phyloP scores from a whole-genome alignment of 2,797 vertebrate genomes.

The Sebastes taczanowskii region DNA sequence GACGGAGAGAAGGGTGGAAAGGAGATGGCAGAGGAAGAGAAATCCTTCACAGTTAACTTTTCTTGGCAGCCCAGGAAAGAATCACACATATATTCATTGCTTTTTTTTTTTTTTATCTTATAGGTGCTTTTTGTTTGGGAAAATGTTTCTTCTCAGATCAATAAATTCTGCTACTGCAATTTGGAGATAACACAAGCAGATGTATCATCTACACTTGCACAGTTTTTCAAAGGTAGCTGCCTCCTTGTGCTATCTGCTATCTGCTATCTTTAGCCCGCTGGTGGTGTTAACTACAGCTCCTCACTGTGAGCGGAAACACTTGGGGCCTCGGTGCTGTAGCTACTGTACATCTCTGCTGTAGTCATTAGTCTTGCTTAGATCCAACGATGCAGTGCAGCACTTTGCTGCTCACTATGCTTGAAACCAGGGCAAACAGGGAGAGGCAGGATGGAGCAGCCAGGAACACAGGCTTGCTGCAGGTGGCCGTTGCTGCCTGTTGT shows the following conservation, averaged over 20 bases:
- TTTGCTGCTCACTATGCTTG: slow-evolving; percentile 46
- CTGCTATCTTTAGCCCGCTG: slow-evolving; percentile 51
- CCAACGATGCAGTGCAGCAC: slow-evolving; percentile 58
- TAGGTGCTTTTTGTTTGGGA: neutral
- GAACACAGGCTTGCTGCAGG: slow-evolving; percentile 54
- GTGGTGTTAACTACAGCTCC: slow-evolving; percentile 57
- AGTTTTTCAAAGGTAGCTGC: neutral
- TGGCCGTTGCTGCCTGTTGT: slow-evolving; percentile 34
- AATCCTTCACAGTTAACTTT: slow-evolving; percentile 31
- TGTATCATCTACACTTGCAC: slow-evolving; percentile 6
- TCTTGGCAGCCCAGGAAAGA: neutral
- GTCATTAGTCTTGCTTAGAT: slow-evolving; percentile 73
- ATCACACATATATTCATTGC: neutral
- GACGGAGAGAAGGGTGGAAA: slow-evolving; percentile 15
- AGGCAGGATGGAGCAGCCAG: slow-evolving; percentile 34
- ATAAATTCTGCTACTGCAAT: neutral
- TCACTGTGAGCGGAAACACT: slow-evolving; percentile 44
- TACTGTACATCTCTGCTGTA: slow-evolving; percentile 48
- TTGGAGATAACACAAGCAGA: neutral
- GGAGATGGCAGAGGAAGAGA: slow-evolving; percentile 45
- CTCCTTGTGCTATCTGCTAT: slow-evolving; percentile 13
- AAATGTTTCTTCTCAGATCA: neutral
- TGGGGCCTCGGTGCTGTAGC: slow-evolving; percentile 40
- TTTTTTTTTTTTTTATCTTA: neutral
- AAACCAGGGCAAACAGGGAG: slow-evolving; percentile 51